A percentile compares a stretch with the other conserved stretches of the same genome.
Evolutionary conservation across 2,113 vertebrate species (phyloP).

Genomic region (Crypturellus undulatus): DNA sequence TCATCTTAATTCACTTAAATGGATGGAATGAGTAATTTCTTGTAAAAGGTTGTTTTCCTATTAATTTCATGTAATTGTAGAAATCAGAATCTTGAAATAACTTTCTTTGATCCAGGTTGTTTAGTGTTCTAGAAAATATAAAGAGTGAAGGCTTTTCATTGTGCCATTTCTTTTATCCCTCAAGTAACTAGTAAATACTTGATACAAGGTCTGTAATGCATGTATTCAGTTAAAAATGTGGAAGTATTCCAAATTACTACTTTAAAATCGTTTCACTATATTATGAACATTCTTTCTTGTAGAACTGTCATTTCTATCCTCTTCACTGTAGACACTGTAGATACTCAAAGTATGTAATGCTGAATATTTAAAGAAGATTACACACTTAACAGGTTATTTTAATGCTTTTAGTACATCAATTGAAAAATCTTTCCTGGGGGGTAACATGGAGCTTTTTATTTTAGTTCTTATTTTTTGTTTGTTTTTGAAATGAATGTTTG

Average conservation of each 20-base stretch:
- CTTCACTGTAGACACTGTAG: not conserved
- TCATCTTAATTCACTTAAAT: not conserved
- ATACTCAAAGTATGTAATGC: not conserved
- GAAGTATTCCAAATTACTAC: not conserved
- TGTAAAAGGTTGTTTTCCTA: not conserved
- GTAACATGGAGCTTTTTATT: not conserved
- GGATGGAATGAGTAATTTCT: not conserved
- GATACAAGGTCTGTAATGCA: not conserved
- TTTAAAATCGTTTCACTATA: not conserved
- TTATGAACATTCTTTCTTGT: not conserved
- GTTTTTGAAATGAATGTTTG: too few species aligned
- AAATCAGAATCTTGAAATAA: not conserved
- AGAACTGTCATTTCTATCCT: not conserved
- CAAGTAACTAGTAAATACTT: not conserved
- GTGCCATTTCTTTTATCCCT: fast-evolving
- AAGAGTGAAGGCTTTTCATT: not conserved
- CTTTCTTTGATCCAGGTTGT: not conserved
- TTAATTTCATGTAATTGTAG: not conserved
- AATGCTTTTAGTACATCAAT: not conserved
- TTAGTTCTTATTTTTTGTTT: too few species aligned
- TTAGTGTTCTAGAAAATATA: not conserved
- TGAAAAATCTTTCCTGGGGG: not conserved
- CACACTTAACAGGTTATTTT: not conserved
- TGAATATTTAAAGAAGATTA: not conserved
- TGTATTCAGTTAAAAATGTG: not conserved